Evolutionary conservation across 2,797 vertebrate species (phyloP).

Genomic region (Spinus pinus): DNA sequence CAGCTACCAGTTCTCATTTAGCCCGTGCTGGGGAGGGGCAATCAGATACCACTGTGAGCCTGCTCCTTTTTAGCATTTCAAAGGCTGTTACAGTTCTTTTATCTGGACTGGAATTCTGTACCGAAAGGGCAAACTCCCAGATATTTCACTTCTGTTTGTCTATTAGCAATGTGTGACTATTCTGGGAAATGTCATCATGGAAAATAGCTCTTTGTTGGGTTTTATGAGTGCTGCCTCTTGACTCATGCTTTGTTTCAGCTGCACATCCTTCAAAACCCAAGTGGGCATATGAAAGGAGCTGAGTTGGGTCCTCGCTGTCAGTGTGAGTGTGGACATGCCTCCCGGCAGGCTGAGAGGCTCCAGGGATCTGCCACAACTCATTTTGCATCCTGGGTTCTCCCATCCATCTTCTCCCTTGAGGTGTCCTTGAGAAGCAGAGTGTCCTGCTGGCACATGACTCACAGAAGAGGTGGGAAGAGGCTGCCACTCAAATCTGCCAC

Average conservation of each 20-base stretch:
- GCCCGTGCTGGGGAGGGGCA: background rate
- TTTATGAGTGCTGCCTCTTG: background rate
- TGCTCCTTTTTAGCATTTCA: background rate
- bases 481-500: background rate
- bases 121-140: background rate
- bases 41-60: background rate
- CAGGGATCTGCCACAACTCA: background rate
- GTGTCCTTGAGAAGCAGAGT: background rate
- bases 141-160: background rate
- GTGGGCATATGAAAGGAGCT: background rate
- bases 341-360: background rate
- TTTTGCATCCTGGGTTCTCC: background rate
- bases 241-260: background rate
- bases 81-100: background rate
- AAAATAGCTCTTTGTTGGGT: background rate
- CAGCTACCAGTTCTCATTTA: background rate
- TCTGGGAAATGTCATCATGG: background rate
- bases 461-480: background rate
- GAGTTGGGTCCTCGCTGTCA: rapidly evolving
- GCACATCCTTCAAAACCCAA: background rate
- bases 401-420: rapidly evolving
- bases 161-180: background rate
- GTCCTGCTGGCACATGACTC: rapidly evolving
- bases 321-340: background rate
- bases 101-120: background rate